Conservation (phyloP, 2,888 invertebrate genomes). For the Thereva unica region DNA sequence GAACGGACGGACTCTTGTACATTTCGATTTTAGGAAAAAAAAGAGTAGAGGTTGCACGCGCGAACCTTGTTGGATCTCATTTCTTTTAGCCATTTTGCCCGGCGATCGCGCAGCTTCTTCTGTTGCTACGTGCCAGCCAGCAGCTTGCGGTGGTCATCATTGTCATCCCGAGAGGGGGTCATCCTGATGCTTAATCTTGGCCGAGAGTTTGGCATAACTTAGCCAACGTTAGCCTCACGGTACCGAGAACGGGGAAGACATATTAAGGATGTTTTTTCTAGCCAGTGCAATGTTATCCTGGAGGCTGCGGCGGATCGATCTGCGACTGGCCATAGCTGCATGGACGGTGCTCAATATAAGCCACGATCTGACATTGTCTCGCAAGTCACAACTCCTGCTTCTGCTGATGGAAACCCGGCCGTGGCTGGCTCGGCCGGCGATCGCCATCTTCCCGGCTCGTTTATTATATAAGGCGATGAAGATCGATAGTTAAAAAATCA, state of each 20-base stretch:
- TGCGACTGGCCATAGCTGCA: constrained; percentile 36
- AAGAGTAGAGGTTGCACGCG: constrained; percentile 27
- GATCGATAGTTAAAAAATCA: constrained; percentile 37
- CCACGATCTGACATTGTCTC: constrained; percentile 41
- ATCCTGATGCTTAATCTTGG: constrained; percentile 39
- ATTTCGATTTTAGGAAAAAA: constrained; percentile 26
- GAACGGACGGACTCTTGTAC: constrained; percentile 14
- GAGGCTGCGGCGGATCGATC: not conserved
- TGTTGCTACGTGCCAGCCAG: not conserved
- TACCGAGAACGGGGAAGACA: not conserved
- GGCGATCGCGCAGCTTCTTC: not conserved
- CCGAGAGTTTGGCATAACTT: constrained; percentile 30
- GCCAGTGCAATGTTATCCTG: no score
- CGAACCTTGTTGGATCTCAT: constrained; percentile 32
- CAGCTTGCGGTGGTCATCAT: constrained; percentile 39
- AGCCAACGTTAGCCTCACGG: not conserved
- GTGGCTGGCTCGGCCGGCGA: constrained; percentile 25
- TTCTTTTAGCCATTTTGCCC: not conserved
- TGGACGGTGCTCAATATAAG: constrained; percentile 40
- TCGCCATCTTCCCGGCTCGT: constrained; percentile 28
- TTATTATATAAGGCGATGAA: constrained; percentile 28
- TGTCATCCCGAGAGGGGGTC: constrained; percentile 40
- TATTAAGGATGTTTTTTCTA: constrained; percentile 1
- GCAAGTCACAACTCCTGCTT: constrained; percentile 37
- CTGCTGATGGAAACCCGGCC: constrained; percentile 26